These are phyloP conservation scores for Sympetrum striolatum DNA, from an alignment of 2,888 invertebrate species.

Conservation along the genomic window DNA sequence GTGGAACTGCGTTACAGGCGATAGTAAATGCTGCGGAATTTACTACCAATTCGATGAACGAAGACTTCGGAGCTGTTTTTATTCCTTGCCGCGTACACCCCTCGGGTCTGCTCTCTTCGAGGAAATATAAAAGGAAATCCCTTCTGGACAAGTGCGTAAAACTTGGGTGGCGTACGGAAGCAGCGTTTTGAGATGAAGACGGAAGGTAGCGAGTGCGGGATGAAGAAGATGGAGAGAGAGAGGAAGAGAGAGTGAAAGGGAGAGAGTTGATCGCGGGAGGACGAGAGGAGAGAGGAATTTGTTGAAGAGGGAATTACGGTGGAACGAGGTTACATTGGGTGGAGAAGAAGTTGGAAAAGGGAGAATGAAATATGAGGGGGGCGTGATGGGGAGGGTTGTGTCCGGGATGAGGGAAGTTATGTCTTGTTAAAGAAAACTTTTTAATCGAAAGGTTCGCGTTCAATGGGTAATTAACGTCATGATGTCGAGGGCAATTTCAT, in stretches of 20 bases:
- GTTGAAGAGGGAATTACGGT: too few species aligned
- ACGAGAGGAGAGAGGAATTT: background rate
- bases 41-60: conserved; percentile 1
- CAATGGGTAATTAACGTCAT: background rate
- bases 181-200: background rate
- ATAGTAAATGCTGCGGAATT: conserved; percentile 33
- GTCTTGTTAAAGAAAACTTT: background rate
- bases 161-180: background rate
- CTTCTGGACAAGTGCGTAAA: background rate
- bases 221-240: background rate
- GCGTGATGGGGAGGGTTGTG: background rate
- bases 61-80: background rate
- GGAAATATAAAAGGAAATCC: background rate
- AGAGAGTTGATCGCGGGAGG: background rate
- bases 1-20: conserved; percentile 1
- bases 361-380: background rate
- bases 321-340: too few species aligned
- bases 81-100: background rate
- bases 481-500: background rate
- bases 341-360: background rate
- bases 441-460: background rate
- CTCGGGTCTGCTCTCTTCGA: background rate
- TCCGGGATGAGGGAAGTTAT: background rate
- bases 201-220: background rate
- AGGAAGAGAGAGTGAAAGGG: background rate